phyloP scores from a whole-genome alignment of 2,797 vertebrate genomes.

The Craterocephalus amniculus region DNA sequence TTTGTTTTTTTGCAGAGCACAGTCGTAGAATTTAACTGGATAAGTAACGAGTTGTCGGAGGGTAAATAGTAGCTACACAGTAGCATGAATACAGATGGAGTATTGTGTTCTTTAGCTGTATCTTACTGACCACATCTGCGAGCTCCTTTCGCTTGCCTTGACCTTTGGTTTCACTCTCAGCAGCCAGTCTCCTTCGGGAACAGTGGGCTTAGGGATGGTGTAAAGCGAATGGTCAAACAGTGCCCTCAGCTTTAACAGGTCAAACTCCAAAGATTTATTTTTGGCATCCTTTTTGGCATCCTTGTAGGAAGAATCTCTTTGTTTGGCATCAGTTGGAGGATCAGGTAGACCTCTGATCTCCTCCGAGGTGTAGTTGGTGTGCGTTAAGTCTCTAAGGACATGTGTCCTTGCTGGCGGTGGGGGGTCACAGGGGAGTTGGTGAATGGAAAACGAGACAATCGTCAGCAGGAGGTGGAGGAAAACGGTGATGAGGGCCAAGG shows the following conservation, averaged over 20 bases:
- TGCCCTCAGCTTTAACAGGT: slow-evolving; percentile 73
- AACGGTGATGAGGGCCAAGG: slow-evolving; percentile 66
- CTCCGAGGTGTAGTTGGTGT: slow-evolving; percentile 46
- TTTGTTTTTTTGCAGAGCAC: neutral
- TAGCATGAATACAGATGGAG: neutral
- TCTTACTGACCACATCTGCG: slow-evolving; percentile 82
- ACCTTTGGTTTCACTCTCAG: slow-evolving; percentile 78
- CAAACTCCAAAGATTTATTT: slow-evolving; percentile 12
- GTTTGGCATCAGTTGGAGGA: slow-evolving; percentile 17
- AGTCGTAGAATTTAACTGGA: neutral
- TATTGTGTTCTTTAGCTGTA: neutral
- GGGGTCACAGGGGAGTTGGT: slow-evolving; percentile 49
- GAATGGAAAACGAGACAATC: slow-evolving; percentile 54
- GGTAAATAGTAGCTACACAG: neutral
- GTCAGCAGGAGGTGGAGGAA: slow-evolving; percentile 75
- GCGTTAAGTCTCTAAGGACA: slow-evolving; percentile 66
- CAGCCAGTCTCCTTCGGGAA: slow-evolving; percentile 83
- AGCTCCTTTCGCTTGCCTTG: slow-evolving; percentile 65
- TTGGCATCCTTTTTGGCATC: slow-evolving; percentile 29
- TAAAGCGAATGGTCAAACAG: slow-evolving; percentile 86
- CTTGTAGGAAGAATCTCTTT: slow-evolving; percentile 17
- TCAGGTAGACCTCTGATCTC: slow-evolving; percentile 9
- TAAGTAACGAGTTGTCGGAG: slow-evolving; percentile 1
- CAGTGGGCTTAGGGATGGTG: slow-evolving; percentile 59
- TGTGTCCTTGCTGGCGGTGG: slow-evolving; percentile 22